Base-by-base conservation (phyloP, 1,140 invertebrate genomes). In the Drosophila setifemur region DNA sequence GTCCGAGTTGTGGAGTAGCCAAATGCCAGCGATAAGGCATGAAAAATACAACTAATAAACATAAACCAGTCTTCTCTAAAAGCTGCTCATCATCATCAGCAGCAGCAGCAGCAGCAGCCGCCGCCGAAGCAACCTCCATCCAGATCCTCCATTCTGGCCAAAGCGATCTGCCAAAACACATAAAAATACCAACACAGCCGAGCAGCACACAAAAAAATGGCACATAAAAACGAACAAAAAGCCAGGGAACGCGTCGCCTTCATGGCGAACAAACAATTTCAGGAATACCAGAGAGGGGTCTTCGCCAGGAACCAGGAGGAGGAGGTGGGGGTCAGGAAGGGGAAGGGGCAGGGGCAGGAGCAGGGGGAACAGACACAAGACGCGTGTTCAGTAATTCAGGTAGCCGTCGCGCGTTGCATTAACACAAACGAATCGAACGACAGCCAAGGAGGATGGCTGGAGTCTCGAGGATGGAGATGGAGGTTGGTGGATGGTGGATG, bases 301-400 rank as follows among this genome's bases (percentile, higher is more conserved):
- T n/a, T n/a, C n/a, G n/a, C 28, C 39, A 52, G 58, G 18, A 37
- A 43, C 43, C 31, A 54, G 28, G 33, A 25, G 31, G 37, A 25
- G 35, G 47, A 29, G 54, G 49, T 49, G 35, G 35, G 35, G 19
- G 19, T 14, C 16, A 11, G 40, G 45, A 28, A 28, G 25, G 19
- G n/a, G 44, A 9, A 48, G 39, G 9, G 12, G 11, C 19, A 21
- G 43, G 29, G 63, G 33, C 11, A 49, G 28, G 44, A 18, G 63
- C 31, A 42, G 66, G 58, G 50, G 26, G 69, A 73, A 48, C 77
- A 89, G 88, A 89, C 88, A 89, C 81, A 89, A 90, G 89, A 89
- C 88, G 89, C 89, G 89, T 90, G 89, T 90, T 90, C 89, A 90
- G 89, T 90, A 90, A 90, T 90, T 90, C 89, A 90, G 89, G 89